phyloP scores from a whole-genome alignment of 1,140 invertebrate species.

The Thaumetopoea pityocampa region DNA sequence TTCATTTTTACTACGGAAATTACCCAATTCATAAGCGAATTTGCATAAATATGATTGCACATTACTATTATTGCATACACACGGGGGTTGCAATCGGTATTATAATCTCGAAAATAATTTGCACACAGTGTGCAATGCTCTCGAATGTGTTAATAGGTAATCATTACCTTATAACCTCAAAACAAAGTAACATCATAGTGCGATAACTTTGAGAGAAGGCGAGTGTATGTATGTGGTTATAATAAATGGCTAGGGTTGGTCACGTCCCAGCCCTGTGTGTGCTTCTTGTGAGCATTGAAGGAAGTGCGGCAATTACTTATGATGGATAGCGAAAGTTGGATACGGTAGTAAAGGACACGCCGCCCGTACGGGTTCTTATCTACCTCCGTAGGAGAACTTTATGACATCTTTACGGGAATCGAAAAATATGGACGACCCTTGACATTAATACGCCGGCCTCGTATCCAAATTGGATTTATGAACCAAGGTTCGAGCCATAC shows the following conservation, averaged over 20 bases:
- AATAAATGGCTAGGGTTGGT: slow-evolving; percentile 40
- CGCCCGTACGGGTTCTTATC: slow-evolving; percentile 50
- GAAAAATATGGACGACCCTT: slow-evolving; percentile 47
- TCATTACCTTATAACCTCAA: too few species aligned
- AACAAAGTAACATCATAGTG: too few species aligned
- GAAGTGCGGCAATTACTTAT: slow-evolving; percentile 48
- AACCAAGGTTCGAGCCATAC: slow-evolving; percentile 14
- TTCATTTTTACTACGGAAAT: too few species aligned
- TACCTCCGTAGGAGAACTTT: slow-evolving; percentile 45
- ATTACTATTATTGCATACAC: too few species aligned
- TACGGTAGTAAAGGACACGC: slow-evolving; percentile 36
- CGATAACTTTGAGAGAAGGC: slow-evolving; percentile 30
- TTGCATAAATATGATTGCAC: too few species aligned
- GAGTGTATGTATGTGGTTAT: too few species aligned
- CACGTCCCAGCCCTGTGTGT: slow-evolving; percentile 45
- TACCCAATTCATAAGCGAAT: too few species aligned
- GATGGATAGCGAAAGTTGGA: slow-evolving; percentile 47
- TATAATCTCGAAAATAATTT: too few species aligned
- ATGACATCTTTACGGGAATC: slow-evolving; percentile 50
- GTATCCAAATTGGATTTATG: slow-evolving; percentile 24
- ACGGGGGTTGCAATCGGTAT: too few species aligned
- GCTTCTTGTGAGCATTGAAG: slow-evolving; percentile 45
- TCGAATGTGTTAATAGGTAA: too few species aligned
- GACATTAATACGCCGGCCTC: slow-evolving; percentile 32
- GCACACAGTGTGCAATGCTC: too few species aligned